phyloP scores from a whole-genome alignment of 2,797 vertebrate species.

The Sebastes steindachneri region DNA sequence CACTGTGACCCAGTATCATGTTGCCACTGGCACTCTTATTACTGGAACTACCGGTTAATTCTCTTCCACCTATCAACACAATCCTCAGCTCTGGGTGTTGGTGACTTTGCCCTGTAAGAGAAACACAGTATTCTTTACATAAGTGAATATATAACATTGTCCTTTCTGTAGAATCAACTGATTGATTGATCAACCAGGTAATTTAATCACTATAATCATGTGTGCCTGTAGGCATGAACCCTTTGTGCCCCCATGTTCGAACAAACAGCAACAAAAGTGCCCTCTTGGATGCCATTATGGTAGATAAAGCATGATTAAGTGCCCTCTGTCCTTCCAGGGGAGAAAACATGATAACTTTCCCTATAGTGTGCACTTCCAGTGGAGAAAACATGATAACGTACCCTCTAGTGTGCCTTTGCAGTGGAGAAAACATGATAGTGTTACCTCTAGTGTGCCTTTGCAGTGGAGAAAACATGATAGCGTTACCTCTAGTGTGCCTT shows the following conservation, averaged over 20 bases:
- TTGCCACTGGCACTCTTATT: conserved; percentile 55
- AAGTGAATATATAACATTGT: neutral
- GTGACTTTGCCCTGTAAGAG: conserved; percentile 3
- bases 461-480: too few species aligned
- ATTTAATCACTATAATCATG: neutral
- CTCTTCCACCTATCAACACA: conserved; percentile 57
- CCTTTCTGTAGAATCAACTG: neutral
- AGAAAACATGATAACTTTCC: too few species aligned
- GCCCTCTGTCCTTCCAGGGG: too few species aligned
- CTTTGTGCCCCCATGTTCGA: too few species aligned
- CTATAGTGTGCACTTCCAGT: too few species aligned
- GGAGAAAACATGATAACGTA: too few species aligned
- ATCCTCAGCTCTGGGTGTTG: conserved; percentile 35
- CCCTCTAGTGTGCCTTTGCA: accelerated
- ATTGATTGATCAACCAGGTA: neutral
- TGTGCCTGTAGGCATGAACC: neutral
- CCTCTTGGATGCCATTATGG: too few species aligned
- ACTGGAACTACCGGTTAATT: neutral
- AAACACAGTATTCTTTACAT: neutral
- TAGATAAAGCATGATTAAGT: accelerated
- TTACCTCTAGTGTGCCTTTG: accelerated
- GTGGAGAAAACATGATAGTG: too few species aligned
- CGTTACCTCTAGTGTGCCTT: accelerated
- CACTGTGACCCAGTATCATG: conserved; percentile 49
- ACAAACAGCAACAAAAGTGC: too few species aligned